Evolutionary conservation across 2,888 invertebrate species (phyloP).

Genomic region (Standfussiana lucernea): DNA sequence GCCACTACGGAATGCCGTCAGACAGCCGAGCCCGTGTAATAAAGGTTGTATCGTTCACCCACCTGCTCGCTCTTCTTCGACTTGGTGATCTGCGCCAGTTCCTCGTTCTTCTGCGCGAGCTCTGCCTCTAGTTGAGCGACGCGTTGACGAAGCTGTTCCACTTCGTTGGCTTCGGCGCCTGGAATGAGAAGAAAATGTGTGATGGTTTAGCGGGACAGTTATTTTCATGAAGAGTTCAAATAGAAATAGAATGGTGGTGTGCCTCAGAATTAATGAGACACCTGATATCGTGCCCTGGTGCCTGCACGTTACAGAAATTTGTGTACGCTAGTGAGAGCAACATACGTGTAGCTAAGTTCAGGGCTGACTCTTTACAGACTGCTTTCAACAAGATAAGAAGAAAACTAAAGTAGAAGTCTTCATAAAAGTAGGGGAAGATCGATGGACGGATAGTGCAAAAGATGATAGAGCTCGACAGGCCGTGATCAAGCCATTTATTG

Average conservation of each 20-base stretch:
- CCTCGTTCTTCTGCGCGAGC: conserved; percentile 95
- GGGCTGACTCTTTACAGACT: not conserved
- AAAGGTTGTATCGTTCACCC: conserved; percentile 40
- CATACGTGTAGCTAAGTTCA: not conserved
- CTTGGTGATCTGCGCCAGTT: conserved; percentile 91
- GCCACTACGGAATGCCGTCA: conserved; percentile 6
- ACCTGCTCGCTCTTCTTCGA: conserved; percentile 88
- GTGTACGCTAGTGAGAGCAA: not conserved
- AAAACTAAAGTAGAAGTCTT: not conserved
- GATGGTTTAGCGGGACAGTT: not conserved
- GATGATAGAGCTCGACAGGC: not conserved
- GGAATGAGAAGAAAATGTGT: conserved; percentile 70
- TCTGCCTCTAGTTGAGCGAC: conserved; percentile 96
- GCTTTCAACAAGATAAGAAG: not conserved
- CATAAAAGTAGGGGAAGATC: no score
- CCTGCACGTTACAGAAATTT: not conserved
- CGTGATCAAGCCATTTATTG: not conserved
- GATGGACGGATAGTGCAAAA: not conserved
- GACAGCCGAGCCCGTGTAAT: conserved; percentile 45
- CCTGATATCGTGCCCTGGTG: not conserved
- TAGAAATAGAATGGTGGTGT: not conserved
- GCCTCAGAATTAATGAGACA: not conserved
- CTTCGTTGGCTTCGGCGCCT: conserved; percentile 94
- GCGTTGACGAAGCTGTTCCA: conserved; percentile 94
- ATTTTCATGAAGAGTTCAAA: not conserved